Percentiles rank a stretch among this genome's conserved stretches.
Conservation (phyloP, 2,797 vertebrate species). For the Fistularia tabacaria region DNA sequence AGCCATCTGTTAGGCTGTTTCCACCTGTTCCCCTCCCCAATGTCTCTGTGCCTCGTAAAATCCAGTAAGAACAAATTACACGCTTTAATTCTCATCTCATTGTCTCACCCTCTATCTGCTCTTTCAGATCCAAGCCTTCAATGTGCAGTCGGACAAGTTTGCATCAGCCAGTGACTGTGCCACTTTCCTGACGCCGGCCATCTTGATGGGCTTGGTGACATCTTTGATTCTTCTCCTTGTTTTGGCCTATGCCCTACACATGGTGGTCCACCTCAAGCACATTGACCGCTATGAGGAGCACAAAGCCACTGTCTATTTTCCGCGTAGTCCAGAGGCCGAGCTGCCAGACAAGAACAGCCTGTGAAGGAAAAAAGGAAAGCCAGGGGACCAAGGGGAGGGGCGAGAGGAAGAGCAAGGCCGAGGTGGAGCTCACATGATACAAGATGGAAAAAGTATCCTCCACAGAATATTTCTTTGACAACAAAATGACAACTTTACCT, state of each 20-base stretch:
- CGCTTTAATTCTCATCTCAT: conserved; percentile 28
- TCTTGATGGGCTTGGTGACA: conserved; percentile 87
- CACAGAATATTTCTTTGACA: conserved; percentile 54
- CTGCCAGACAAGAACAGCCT: conserved; percentile 81
- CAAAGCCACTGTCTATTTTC: conserved; percentile 84
- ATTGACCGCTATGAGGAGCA: conserved; percentile 88
- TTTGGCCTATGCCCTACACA: conserved; percentile 88
- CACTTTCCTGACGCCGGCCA: conserved; percentile 85
- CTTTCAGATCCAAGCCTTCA: conserved; percentile 90
- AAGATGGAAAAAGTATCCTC: conserved; percentile 67
- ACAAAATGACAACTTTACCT: conserved; percentile 65
- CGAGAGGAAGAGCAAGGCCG: conserved; percentile 44
- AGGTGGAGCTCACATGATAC: conserved; percentile 45
- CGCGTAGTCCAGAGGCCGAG: conserved; percentile 77
- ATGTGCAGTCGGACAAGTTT: conserved; percentile 83
- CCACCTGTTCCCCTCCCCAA: conserved; percentile 46
- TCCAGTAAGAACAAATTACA: conserved; percentile 46
- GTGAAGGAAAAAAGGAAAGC: conserved; percentile 58
- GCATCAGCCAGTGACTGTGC: conserved; percentile 85
- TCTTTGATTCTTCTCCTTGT: conserved; percentile 88
- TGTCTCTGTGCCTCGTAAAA: conserved; percentile 37
- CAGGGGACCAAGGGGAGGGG: conserved; percentile 27
- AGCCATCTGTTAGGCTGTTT: conserved; percentile 57
- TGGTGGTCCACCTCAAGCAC: conserved; percentile 89
- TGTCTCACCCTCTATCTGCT: conserved; percentile 7